These are phyloP conservation scores for Neodiprion fabricii DNA, from an alignment of 1,140 invertebrate species.

Conservation along the genomic window DNA sequence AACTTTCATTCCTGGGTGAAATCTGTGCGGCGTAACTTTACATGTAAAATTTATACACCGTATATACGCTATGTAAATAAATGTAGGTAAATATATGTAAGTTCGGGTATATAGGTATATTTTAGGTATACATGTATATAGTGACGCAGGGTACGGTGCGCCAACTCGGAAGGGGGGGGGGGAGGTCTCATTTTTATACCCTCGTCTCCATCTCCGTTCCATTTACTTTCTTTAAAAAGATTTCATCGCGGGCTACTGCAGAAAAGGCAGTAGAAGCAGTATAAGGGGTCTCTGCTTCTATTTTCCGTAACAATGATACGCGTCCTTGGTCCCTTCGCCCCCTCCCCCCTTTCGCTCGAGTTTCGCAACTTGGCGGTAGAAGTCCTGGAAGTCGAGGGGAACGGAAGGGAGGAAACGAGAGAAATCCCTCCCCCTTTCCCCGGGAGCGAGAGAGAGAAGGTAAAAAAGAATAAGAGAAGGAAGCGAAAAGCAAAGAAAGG, in stretches of 20 bases:
- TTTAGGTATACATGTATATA: too few relatives aligned
- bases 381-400: too few relatives aligned
- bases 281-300: constrained; percentile 25
- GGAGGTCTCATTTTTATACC: constrained; percentile 38
- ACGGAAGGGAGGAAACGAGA: not conserved
- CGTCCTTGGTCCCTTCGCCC: constrained; percentile 17
- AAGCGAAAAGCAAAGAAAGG: not conserved
- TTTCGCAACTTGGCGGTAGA: not conserved
- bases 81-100: not conserved
- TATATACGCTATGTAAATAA: not conserved
- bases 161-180: constrained; percentile 19
- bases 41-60: too few relatives aligned
- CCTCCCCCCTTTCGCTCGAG: constrained; percentile 2
- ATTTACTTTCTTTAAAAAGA: constrained; percentile 42
- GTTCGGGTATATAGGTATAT: not conserved
- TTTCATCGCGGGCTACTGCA: constrained; percentile 30
- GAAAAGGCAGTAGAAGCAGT: too few relatives aligned
- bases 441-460: not conserved
- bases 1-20: too few relatives aligned
- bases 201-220: constrained; percentile 39
- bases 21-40: too few relatives aligned
- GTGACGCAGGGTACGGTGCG: too few relatives aligned
- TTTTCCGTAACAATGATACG: constrained; percentile 44
- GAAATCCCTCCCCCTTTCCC: constrained; percentile 4
- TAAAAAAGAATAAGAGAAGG: not conserved